Percentiles rank a stretch among this genome's conserved stretches.
These are phyloP conservation scores for Rhyzopertha dominica DNA, from an alignment of 1,140 invertebrate species.

Conservation along the genomic window DNA sequence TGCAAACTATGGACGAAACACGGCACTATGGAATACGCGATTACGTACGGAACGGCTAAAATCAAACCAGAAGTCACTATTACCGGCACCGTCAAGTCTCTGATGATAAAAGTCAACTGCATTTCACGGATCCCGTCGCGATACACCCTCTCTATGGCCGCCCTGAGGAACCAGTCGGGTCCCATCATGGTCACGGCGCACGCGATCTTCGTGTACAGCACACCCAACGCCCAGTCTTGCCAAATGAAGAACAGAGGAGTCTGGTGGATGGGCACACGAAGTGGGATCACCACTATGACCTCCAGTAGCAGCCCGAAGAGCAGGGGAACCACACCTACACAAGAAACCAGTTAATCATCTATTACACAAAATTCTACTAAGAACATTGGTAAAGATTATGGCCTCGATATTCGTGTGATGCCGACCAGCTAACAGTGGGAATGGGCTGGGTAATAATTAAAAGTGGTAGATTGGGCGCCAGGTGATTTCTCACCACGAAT, in stretches of 20 bases:
- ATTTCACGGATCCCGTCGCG: slow-evolving; percentile 89
- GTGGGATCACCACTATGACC: slow-evolving; percentile 84
- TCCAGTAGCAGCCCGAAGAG: slow-evolving; percentile 89
- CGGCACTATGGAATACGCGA: slow-evolving; percentile 79
- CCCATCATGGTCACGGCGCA: slow-evolving; percentile 96
- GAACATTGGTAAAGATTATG: too few species aligned
- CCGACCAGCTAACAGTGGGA: too few species aligned
- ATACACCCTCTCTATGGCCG: slow-evolving; percentile 86
- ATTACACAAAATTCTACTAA: too few species aligned
- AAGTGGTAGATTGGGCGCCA: too few species aligned
- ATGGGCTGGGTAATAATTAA: too few species aligned
- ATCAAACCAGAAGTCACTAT: slow-evolving; percentile 82
- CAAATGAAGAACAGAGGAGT: slow-evolving; percentile 93
- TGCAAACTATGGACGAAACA: slow-evolving; percentile 68
- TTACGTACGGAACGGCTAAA: slow-evolving; percentile 83
- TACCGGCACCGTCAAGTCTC: slow-evolving; percentile 81
- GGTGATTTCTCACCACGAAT: too few species aligned
- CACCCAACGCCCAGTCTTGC: slow-evolving; percentile 96
- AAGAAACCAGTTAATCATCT: too few species aligned
- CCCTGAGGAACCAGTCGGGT: slow-evolving; percentile 89
- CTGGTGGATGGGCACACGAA: slow-evolving; percentile 89
- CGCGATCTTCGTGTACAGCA: slow-evolving; percentile 97
- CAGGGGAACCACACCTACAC: slow-evolving; percentile 87
- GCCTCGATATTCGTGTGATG: too few species aligned
- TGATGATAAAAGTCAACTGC: slow-evolving; percentile 81